phyloP scores from a whole-genome alignment of 2,888 invertebrate species.

The Tenthredo scrophulariae region DNA sequence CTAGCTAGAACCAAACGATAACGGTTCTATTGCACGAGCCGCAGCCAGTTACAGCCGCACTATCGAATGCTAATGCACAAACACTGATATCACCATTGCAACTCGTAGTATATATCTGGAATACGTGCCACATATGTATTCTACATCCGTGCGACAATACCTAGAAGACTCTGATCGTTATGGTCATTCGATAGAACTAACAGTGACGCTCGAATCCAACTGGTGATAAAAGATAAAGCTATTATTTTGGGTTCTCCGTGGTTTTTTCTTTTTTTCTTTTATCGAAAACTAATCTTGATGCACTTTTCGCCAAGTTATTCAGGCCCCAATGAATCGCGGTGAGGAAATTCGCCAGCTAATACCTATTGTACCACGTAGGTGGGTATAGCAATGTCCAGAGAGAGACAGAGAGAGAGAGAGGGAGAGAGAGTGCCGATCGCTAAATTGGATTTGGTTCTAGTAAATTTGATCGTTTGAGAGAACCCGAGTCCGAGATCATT shows the following conservation, averaged over 20 bases:
- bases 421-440: not conserved
- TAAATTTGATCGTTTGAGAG: slow-evolving; percentile 1
- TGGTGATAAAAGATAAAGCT: not conserved
- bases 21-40: slow-evolving; percentile 39
- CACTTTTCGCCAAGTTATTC: not conserved
- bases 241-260: not conserved
- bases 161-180: not conserved
- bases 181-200: not conserved
- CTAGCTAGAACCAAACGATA: slow-evolving; percentile 22
- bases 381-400: not conserved
- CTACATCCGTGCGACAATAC: not conserved
- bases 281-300: not conserved
- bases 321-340: not conserved
- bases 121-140: not conserved
- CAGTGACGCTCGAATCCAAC: not conserved
- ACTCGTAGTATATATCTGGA: not conserved
- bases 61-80: slow-evolving; percentile 47
- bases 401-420: not conserved
- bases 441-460: slow-evolving; percentile 16
- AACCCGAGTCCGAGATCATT: slow-evolving; percentile 36
- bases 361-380: not conserved
- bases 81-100: slow-evolving; percentile 21
- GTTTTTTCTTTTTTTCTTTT: not conserved
- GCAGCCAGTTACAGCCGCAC: slow-evolving; percentile 10
- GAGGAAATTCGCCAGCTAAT: not conserved